Evolutionary conservation across 2,113 vertebrate genomes (phyloP), one percentile per base, ranked within the genome.

Genomic region (Callopanchax toddi): DNA sequence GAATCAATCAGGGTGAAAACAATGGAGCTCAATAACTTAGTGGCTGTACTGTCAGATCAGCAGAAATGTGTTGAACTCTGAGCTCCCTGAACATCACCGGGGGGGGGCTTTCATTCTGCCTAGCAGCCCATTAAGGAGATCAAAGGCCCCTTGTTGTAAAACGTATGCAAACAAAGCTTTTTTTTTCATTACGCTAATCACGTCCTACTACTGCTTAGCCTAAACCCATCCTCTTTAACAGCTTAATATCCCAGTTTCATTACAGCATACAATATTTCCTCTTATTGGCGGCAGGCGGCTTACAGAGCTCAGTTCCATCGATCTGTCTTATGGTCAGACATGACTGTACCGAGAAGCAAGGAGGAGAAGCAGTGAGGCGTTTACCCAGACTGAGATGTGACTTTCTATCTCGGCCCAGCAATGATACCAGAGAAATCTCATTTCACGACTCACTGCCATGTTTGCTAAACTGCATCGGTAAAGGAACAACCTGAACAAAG

Each of bases 391-490:
- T 83, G 71, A 89, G 85, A 89, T 78, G 82, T 86, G 84, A 68
- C 81, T 75, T 75, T 79, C 74, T 70, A 72, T 51, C 68, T 76
- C 59, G 11, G 72, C 69, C 48, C 48, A 5, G 84, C 85, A 86
- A 86, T 79, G 86, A 90, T 67, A 81, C 88, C 49, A 82, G 65
- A 62, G 62, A 92, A 91, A 90, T 90, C 89, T 91, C 79, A 92
- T 92, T 92, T 93, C 91, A 92, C 82, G 81, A 85, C 70, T 90
- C 86, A 71, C 84, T 90, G 92, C 82, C 57, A 12, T 87, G 89
- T 90, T 89, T 89, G 85, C 79, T 82, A 89, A 92, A 51, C 60
- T 76, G 15, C 75, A 72, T 74, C 76, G 40, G 74, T 65, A 58
- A 55, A 73, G 78, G 71, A 78, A 67, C 73, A 68, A 78, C 72